Evolutionary conservation across 2,888 invertebrate species (phyloP), one percentile per base, ranked within the genome.

Genomic region (Cryptops parisi): DNA sequence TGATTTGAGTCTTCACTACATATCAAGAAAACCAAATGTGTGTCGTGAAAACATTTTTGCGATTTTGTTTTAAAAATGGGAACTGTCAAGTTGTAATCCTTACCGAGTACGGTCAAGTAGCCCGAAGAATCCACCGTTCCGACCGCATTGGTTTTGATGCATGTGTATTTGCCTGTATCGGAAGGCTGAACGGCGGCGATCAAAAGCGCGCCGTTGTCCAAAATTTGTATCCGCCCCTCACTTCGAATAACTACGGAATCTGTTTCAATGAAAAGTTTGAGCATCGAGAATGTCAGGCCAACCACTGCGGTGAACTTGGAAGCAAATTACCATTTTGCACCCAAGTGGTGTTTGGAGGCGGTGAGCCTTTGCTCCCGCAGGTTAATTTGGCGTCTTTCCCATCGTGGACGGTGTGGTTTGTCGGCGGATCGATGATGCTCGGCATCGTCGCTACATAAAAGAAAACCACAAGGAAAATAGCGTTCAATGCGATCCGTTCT

Each of bases 311-410:
- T 33, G 9, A 33, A 33, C 6, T 33, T 33, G 6, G 9, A 12
- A 21, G 9, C 19, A 12, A 47, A 76, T 77, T 76, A 91, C 91
- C 87, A 71, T 88, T 86, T 66, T 83, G 86, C 64, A 81, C 80
- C 96, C 96, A 96, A 44, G 87, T 85, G 55, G 86, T 78, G 65
- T 85, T 87, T 9, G 96, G 94, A 60, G 80, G 78, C 22, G 94
- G 94, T 19, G 93, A 89, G 48, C 94, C 94, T 52, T 82, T 78
- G 25, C 89, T 91, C 61, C 85, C 78, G 70, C 96, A 96, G 15
- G 84, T 79, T 62, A 94, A 76, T 52, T 85, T 84, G 52, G 87
- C 89, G 72, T 93, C 91, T 71, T 88, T 88, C 51, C 91, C 93
- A 69, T 93, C 91, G 61, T 93, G 74, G 58, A 90, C 84, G 12